Evolutionary conservation across 2,113 vertebrate genomes (phyloP).

Genomic region (Albula glossodonta): DNA sequence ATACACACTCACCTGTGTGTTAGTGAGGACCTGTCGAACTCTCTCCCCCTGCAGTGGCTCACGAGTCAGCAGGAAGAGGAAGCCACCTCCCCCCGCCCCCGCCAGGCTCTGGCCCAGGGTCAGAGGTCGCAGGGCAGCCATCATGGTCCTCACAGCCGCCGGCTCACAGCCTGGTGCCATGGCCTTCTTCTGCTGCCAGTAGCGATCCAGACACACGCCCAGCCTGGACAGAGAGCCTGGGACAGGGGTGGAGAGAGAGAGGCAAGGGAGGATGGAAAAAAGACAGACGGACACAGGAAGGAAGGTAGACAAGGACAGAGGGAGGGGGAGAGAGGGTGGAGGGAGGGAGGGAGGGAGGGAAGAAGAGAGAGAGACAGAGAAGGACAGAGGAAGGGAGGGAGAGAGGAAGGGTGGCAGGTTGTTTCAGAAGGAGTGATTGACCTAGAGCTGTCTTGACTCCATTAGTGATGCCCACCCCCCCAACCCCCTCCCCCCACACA

Average conservation of each 20-base stretch:
- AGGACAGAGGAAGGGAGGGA: too few relatives aligned
- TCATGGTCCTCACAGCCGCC: slow-evolving; percentile 61
- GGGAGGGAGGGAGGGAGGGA: background rate
- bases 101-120: slow-evolving; percentile 74
- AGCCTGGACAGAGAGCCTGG: slow-evolving; percentile 75
- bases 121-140: slow-evolving; percentile 50
- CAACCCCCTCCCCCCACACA: background rate
- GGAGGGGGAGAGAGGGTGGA: slow-evolving; percentile 64
- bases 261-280: background rate
- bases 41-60: slow-evolving; percentile 66
- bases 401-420: too few relatives aligned
- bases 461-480: background rate
- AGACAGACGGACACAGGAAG: too few relatives aligned
- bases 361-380: background rate
- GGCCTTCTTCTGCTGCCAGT: slow-evolving; percentile 90
- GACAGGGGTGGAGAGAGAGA: too few relatives aligned
- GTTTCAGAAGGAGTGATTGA: background rate
- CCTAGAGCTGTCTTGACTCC: background rate
- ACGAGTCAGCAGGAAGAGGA: slow-evolving; percentile 84
- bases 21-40: slow-evolving; percentile 53
- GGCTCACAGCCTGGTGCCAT: slow-evolving; percentile 94
- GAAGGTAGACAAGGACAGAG: slow-evolving; percentile 47
- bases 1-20: background rate
- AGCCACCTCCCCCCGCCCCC: slow-evolving; percentile 89
- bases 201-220: slow-evolving; percentile 77